Base-by-base conservation (phyloP, 2,888 invertebrate genomes). In the Neuroscelio doddi region DNA sequence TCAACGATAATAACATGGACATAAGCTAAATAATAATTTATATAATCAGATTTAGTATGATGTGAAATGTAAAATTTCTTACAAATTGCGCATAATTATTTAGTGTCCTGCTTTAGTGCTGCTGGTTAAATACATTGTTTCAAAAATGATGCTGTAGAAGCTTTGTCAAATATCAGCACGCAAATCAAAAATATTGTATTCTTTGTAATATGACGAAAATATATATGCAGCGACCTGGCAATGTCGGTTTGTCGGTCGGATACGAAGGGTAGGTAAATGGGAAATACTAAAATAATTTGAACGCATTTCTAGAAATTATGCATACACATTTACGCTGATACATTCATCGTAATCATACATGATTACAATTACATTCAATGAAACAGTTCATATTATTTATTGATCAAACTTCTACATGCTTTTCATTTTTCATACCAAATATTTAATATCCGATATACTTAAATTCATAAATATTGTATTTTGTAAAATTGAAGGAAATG, bases 131-230 rank as follows among this genome's bases (percentile, higher is more conserved):
- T 26, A n/a, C n/a, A n/a, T n/a, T 42, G 42, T 2, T 26, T 9
- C 14, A 55, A 46, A 46, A 55, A 32, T 15, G 39, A 29, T 14
- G 5, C 14, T 15, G 46, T 32, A 12, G 39, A 24, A 30, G 32
- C 36, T 27, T 55, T 30, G 29, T 17, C 26, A 16, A 3, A 12
- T 30, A 39, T 55, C 38, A 55, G 45, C 53, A 27, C 44, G 36
- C 44, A 30, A 55, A 55, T 55, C 12, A 46, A 55, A 55, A 55
- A 55, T 46, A 39, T 46, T 46, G 38, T 32, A 32, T 55, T 55
- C 30, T 46, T 39, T 29, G 29, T 29, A 38, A 29, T 53, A 36
- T 29, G 26, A 10, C 44, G 34, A 26, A 52, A 34, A 53, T 30
- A 27, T 12, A 29, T 24, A 36, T 39, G 45, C 38, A 5, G 32